Conservation (phyloP, 2,888 invertebrate genomes). For the Polymixis flavicincta region DNA sequence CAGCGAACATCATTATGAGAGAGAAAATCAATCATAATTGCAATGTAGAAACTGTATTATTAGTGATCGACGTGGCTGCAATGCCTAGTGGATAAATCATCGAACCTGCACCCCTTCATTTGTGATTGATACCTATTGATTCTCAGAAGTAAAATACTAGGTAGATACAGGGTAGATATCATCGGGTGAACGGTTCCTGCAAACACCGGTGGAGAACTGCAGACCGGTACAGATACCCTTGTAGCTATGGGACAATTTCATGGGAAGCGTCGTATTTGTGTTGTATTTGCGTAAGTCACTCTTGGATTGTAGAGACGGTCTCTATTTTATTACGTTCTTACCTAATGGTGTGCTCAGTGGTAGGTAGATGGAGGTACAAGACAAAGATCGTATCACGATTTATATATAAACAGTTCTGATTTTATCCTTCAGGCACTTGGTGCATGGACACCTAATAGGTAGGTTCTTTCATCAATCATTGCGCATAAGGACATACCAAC, state of each 20-base stretch:
- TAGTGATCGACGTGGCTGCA: not conserved
- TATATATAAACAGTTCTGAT: too few species aligned
- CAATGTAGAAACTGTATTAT: constrained; percentile 31
- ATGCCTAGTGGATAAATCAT: not conserved
- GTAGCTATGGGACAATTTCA: not conserved
- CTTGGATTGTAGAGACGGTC: not conserved
- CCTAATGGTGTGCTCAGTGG: too few species aligned
- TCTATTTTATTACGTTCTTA: too few species aligned
- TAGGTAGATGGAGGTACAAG: too few species aligned
- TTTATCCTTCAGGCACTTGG: too few species aligned
- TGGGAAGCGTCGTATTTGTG: too few species aligned
- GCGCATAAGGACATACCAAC: not conserved
- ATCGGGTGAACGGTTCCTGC: not conserved
- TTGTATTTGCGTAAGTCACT: not conserved
- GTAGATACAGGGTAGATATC: not conserved
- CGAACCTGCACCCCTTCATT: constrained; percentile 1
- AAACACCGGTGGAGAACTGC: not conserved
- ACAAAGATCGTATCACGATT: too few species aligned
- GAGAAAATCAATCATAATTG: constrained; percentile 33
- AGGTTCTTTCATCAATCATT: too few species aligned
- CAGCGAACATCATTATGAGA: constrained; percentile 10
- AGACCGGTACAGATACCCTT: too few species aligned
- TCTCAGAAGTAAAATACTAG: not conserved
- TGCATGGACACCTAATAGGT: too few species aligned
- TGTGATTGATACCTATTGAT: not conserved